Base-by-base conservation (phyloP, 2,797 vertebrate genomes). In the Ptychobarbus kaznakovi region DNA sequence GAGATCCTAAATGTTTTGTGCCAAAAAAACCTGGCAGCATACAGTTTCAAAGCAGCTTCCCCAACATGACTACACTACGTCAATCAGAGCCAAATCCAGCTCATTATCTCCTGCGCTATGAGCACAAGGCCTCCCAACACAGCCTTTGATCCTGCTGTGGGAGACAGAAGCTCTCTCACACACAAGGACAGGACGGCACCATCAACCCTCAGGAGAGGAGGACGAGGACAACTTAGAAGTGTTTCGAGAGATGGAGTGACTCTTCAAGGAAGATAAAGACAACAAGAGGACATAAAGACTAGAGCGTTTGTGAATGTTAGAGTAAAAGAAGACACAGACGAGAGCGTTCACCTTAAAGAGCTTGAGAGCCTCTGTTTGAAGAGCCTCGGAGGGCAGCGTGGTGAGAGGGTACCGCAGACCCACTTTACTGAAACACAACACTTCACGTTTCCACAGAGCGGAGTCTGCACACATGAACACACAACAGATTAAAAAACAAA, bases 281-380 rank as follows among this genome's bases (percentile, higher is more conserved):
- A 82, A 51, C 44, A 76, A 63, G n/a, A 86, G 68, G 32, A 70
- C 20, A 66, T 25, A 61, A 53, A 69, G 78, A 51, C n/a, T 72
- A 32, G 73, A 87, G 81, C 58, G 38, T 13, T 40, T 84, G 35
- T 69, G 35, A 69, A 63, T 70, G 25, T 81, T 6, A 58, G 18
- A 78, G 68, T 10, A 44, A 73, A 15, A 61, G 40, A 88, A 65
- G 35, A 78, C 28, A 72, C 10, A 84, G 80, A 68, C 20, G 15
- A 76, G 20, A 63, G 44, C 22, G 9, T 25, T 75, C 42, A 96
- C 96, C 96, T 97, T 99, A 94, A 98, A 99, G 80, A 99, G 97
- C 88, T 98, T 99, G 88, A 99, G 95, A 58, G 97, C 98, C 91
- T 99, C 97, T 0, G 97, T 99, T 94, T 98, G 97, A 88, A 99